These are phyloP conservation scores for Leucoraja erinaceus DNA, from an alignment of 2,113 vertebrate genomes.

Conservation along the genomic window DNA sequence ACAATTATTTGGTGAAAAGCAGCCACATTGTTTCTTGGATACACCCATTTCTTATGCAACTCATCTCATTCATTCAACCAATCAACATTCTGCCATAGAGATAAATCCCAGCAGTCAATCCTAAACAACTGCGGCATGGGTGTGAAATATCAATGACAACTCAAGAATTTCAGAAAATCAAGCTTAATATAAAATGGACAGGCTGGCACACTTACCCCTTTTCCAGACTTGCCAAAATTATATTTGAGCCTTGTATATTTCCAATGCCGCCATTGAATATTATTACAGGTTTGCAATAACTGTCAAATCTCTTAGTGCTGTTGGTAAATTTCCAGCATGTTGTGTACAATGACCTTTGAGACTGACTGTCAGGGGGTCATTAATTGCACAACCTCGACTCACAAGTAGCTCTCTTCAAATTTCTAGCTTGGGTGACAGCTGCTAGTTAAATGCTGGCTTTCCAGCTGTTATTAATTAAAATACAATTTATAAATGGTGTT, in stretches of 20 bases:
- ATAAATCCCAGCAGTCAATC: not conserved
- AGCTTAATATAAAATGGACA: not conserved
- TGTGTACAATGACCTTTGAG: not conserved
- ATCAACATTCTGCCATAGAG: not conserved
- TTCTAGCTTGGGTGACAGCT: slow-evolving; percentile 10
- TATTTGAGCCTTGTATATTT: not conserved
- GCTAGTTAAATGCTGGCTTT: slow-evolving; percentile 18
- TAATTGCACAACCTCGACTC: not conserved
- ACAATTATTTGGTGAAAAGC: not conserved
- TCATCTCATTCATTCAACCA: not conserved
- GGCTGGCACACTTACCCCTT: not conserved
- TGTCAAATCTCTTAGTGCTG: not conserved
- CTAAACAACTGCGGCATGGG: too few relatives aligned
- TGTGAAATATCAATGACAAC: not conserved
- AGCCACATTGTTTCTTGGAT: not conserved
- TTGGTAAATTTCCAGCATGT: not conserved
- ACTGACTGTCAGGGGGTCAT: slow-evolving; percentile 3
- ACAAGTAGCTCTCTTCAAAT: not conserved
- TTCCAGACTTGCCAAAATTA: not conserved
- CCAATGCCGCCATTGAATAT: not conserved
- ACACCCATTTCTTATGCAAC: not conserved
- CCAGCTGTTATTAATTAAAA: slow-evolving; percentile 35
- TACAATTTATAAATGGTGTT: not conserved
- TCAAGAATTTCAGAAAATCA: not conserved
- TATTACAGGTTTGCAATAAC: not conserved